A percentile compares a stretch with the other conserved stretches of the same genome.
phyloP scores from a whole-genome alignment of 2,797 vertebrate species.

The Sparus aurata region DNA sequence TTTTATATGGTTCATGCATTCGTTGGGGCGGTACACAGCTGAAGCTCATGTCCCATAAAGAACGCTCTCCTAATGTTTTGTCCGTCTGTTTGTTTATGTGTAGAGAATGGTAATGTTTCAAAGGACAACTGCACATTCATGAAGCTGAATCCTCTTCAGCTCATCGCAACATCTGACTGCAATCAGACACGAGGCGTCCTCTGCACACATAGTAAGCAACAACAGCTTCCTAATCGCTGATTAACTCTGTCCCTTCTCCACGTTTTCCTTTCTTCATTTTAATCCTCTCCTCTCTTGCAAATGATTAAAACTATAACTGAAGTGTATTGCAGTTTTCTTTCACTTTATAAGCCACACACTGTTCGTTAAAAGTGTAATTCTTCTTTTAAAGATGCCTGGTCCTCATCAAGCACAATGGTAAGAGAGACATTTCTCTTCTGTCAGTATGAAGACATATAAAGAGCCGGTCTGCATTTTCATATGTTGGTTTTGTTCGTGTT shows the following conservation, averaged over 20 bases:
- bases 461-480: conserved; percentile 1
- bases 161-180: conserved; percentile 73
- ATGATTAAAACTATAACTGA: neutral
- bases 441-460: conserved; percentile 6
- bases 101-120: conserved; percentile 23
- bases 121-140: conserved; percentile 73
- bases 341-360: neutral
- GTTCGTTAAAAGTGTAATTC: conserved; percentile 28
- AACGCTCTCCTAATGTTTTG: neutral
- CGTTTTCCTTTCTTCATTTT: neutral
- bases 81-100: conserved; percentile 19
- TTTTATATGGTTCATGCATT: neutral
- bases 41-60: neutral
- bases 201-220: conserved; percentile 79
- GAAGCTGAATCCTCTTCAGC: conserved; percentile 70
- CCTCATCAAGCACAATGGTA: conserved; percentile 57
- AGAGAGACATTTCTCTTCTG: conserved; percentile 25
- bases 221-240: neutral
- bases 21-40: neutral
- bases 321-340: neutral
- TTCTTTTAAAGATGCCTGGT: conserved; percentile 63
- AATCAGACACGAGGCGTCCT: conserved; percentile 69
- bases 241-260: neutral
- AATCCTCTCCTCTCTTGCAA: neutral
- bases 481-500: conserved; percentile 6